phyloP scores from a whole-genome alignment of 2,113 vertebrate genomes.

The Muntiacus reevesi region DNA sequence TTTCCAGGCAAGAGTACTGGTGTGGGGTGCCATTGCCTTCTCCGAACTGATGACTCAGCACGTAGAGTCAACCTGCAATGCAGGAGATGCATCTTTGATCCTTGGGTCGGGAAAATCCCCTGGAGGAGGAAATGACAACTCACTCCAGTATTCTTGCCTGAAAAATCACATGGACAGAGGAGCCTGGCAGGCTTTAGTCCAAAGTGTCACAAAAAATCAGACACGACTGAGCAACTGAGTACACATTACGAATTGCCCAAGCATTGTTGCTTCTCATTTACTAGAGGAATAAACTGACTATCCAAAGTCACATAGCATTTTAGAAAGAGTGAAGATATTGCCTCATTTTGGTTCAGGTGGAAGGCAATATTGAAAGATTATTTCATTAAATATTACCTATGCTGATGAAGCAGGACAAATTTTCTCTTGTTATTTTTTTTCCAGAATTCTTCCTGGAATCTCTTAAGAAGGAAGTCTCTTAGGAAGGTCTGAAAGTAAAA shows the following conservation, averaged over 20 bases:
- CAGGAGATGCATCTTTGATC: not conserved
- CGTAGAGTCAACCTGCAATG: not conserved
- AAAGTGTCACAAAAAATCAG: not conserved
- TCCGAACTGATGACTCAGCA: not conserved
- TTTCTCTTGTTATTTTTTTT: not conserved
- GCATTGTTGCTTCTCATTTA: not conserved
- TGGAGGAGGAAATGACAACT: not conserved
- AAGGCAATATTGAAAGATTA: slow-evolving; percentile 7
- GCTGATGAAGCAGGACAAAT: not conserved
- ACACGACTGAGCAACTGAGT: not conserved
- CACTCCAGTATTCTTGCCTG: not conserved
- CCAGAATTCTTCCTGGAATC: not conserved
- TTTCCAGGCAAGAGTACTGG: too few species aligned
- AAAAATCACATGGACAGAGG: not conserved
- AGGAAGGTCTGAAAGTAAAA: not conserved
- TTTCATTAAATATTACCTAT: not conserved
- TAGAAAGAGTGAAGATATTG: not conserved
- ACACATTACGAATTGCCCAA: not conserved
- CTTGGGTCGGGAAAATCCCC: not conserved
- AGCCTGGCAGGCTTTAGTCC: not conserved
- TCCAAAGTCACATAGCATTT: not conserved
- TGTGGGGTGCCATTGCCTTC: too few species aligned
- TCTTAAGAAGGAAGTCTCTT: not conserved
- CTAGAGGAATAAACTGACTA: not conserved
- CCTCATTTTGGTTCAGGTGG: not conserved